Base-by-base conservation (phyloP, 30 jellyfish, hydroid and myxozoan genomes). In the Morbakka virulenta region DNA sequence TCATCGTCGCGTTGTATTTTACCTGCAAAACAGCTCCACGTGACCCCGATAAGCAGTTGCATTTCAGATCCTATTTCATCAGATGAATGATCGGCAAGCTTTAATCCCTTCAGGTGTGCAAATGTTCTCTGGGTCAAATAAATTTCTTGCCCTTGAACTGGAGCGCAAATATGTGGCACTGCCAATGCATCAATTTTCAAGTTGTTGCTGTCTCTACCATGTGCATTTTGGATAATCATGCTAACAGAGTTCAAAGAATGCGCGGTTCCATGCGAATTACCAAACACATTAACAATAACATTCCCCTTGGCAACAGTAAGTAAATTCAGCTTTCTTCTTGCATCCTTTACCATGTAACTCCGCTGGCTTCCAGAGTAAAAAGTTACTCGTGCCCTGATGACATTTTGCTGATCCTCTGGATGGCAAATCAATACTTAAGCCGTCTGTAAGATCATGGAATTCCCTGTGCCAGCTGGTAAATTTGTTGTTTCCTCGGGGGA, bases 331-430 rank as follows among this genome's bases (percentile, higher is more conserved):
- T 13, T 2, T 13, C 13, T 4, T 20, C 72, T 61, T 20, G 72
- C 13, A 2, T n/a, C 27, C 4, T 28, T 29, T 1, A 32, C 17
- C 1, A 65, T 28, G 65, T 65, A 1, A 6, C 53, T 26, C 31
- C 65, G 67, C 25, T 65, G 77, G 53, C 77, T 65, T 65, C 67
- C 77, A 3, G 77, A 28, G 21, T 26, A 27, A 21, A 26, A 65
- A 65, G 35, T 65, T 32, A 28, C 1, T 3, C 77, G 67, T 4
- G 67, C 77, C 72, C 21, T 52, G n/a, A n/a, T n/a, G n/a, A n/a
- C n/a, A n/a, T n/a, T n/a, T n/a, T n/a, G n/a, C 72, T 22, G 22
- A 14, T 17, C 69, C 26, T 61, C 33, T 1, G 72, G 47, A 11
- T 20, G 2, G 49, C 32, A 61, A 22, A 61, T 61, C 47, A 13